Percentiles rank a stretch among this genome's conserved stretches.
Conservation (phyloP, 1,140 invertebrate species). For the Scylla paramamosain region DNA sequence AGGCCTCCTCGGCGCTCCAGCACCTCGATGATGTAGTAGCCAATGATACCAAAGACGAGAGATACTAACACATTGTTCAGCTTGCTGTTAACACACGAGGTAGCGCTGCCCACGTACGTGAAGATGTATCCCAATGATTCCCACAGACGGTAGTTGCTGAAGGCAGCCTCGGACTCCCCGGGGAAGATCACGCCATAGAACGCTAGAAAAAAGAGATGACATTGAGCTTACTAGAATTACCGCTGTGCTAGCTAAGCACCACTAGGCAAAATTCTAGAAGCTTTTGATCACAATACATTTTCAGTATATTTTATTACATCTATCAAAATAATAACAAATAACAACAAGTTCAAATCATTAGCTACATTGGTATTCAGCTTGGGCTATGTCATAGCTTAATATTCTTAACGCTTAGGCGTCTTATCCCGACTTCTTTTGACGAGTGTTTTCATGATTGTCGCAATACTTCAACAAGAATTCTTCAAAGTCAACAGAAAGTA, state of each 20-base stretch:
- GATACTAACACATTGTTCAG: conserved; percentile 78
- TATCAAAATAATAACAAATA: too few relatives aligned
- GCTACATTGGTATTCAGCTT: too few relatives aligned
- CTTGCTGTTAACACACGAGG: conserved; percentile 78
- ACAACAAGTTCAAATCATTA: too few relatives aligned
- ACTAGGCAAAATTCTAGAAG: too few relatives aligned
- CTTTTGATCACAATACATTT: too few relatives aligned
- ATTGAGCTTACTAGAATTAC: background rate
- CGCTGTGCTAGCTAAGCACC: too few relatives aligned
- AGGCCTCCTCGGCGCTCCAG: conserved; percentile 49
- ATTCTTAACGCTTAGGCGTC: too few relatives aligned
- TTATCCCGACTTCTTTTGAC: too few relatives aligned
- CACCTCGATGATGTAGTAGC: conserved; percentile 78
- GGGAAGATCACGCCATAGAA: conserved; percentile 76
- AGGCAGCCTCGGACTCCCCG: conserved; percentile 88
- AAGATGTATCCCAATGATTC: conserved; percentile 96
- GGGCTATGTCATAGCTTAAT: too few relatives aligned
- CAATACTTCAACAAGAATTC: too few relatives aligned
- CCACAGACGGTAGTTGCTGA: conserved; percentile 97
- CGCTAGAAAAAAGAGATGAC: conserved; percentile 28
- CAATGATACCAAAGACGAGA: conserved; percentile 78
- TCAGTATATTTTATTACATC: too few relatives aligned
- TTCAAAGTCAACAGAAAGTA: background rate
- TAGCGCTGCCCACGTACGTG: conserved; percentile 89
- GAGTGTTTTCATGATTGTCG: too few relatives aligned